Evolutionary conservation across 2,797 vertebrate genomes (phyloP), one percentile per base, ranked within the genome.

Genomic region (Ptychadena robeensis): DNA sequence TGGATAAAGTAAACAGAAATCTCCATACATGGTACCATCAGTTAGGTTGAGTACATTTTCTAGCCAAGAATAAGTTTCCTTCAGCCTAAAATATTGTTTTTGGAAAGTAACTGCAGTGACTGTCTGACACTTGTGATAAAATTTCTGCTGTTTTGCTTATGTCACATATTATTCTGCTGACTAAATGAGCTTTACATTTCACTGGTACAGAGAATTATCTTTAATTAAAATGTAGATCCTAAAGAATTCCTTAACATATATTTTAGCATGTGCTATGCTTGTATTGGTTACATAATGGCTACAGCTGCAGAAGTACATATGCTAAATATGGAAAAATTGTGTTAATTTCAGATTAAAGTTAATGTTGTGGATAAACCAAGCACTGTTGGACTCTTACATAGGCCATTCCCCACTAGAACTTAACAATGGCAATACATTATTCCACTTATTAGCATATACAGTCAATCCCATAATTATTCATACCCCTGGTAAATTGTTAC

Each of bases 21-120:
- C 9, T 81, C 12, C 32, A 57, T 32, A 66, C 9, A 65, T 57
- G n/a, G 48, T 63, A 2, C 8, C 63, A 35, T 81, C 30, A 48
- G 9, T 53, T 9, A 73, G 12, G n/a, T 32, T 22, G 7, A 77
- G n/a, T 61, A 30, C 37, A n/a, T 31, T 35, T 22, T 65, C 12
- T 25, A 63, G 81, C 67, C 67, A 65, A n/a, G 38, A 72, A 78
- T 9, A 75, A 71, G 12, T 48, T 35, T 59, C 38, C 61, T 74
- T 32, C 67, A 71, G 25, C 12, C 11, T 37, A 28, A 14, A 73
- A 73, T 82, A 72, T 82, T 82, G 34, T 35, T 30, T 72, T 82
- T 77, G 73, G 81, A 76, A 7, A 71, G 11, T 25, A 70, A 35
- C 65, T 18, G 5, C 67, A n/a, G 57, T 71, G 27, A 63, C 10